phyloP scores from a whole-genome alignment of 2,797 vertebrate genomes.

The Falco biarmicus region DNA sequence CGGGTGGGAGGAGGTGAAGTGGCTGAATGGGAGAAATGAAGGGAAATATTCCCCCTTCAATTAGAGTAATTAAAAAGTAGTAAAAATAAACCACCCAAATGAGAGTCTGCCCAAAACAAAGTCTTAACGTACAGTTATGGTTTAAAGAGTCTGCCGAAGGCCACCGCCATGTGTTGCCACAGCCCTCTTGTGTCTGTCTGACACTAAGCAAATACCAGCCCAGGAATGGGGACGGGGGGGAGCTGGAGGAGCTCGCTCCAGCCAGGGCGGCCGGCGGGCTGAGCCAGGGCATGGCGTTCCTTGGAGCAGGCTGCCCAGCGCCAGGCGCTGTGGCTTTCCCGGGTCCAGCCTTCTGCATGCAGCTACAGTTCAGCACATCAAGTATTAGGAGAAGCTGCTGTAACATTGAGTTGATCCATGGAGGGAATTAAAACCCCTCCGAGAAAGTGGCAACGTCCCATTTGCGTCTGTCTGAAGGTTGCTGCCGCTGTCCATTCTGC shows the following conservation, averaged over 20 bases:
- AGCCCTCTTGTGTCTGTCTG: constrained; percentile 3
- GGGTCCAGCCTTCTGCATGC: not conserved
- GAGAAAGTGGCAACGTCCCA: not conserved
- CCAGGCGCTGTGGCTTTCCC: not conserved
- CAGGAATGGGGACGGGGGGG: not conserved
- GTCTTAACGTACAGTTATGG: constrained; percentile 61
- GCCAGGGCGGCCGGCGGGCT: not conserved
- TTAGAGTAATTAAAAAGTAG: constrained; percentile 75
- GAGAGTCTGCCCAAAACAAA: constrained; percentile 64
- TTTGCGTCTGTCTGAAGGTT: not conserved
- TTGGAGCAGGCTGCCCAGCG: not conserved
- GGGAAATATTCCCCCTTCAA: constrained; percentile 69
- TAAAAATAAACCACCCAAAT: constrained; percentile 71
- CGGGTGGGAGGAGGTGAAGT: constrained; percentile 6
- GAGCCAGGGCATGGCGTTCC: rapidly evolving
- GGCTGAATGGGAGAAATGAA: constrained; percentile 43
- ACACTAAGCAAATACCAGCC: not conserved
- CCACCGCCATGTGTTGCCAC: constrained; percentile 23
- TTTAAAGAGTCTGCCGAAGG: constrained; percentile 55
- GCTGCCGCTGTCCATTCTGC: not conserved
- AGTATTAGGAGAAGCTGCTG: not conserved
- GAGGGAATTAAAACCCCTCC: not conserved
- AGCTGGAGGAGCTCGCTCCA: not conserved
- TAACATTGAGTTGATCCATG: not conserved
- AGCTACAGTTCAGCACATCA: not conserved